These are phyloP conservation scores for Ara ararauna DNA, from an alignment of 2,797 vertebrate genomes.

Conservation along the genomic window DNA sequence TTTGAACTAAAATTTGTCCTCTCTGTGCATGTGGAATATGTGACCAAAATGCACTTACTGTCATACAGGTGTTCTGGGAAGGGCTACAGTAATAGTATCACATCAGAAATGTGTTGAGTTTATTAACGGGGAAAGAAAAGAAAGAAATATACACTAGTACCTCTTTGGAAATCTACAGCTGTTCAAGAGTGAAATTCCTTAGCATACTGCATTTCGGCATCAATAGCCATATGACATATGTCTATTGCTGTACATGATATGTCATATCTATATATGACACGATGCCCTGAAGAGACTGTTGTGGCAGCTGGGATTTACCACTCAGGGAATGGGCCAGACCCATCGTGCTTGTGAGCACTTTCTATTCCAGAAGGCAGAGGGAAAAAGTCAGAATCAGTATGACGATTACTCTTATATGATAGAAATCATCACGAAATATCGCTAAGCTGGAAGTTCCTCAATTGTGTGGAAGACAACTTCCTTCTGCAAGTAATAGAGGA, in stretches of 20 bases:
- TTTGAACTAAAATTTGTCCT: background rate
- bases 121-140: background rate
- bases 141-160: background rate
- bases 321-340: background rate
- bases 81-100: background rate
- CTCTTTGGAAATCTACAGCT: background rate
- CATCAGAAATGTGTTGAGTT: background rate
- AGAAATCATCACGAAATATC: background rate
- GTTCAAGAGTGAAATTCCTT: background rate
- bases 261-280: background rate
- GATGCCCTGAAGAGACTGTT: background rate
- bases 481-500: too few species aligned
- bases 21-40: background rate
- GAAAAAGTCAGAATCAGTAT: background rate
- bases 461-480: too few species aligned
- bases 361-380: background rate
- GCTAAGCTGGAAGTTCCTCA: background rate
- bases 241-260: background rate
- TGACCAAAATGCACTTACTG: background rate
- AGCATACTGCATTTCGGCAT: background rate
- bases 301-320: background rate
- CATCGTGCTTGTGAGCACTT: background rate
- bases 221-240: background rate
- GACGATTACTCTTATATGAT: background rate
- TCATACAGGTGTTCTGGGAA: background rate